Base-by-base conservation (phyloP, 2,888 invertebrate genomes). In the Eupithecia pulchellata region DNA sequence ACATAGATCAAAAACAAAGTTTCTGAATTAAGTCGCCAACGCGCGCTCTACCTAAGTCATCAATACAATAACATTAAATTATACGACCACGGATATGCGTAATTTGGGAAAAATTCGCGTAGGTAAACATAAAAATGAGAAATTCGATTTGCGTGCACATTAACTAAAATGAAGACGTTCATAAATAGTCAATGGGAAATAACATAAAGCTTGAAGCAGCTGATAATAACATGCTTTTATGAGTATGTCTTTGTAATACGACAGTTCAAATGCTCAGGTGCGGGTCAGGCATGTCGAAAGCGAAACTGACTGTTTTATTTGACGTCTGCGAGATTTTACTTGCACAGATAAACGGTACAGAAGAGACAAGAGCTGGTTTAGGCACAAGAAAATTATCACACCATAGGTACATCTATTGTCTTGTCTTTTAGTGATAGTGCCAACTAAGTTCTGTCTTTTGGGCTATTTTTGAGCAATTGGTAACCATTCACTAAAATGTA, bases 1-100 rank as follows among this genome's bases (percentile, higher is more conserved):
- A 11, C 4, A 1, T 25, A 47, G 20, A 47, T 8, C 47, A 25
- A 25, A 9, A 47, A 20, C n/a, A 47, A n/a, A 47, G n/a, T 20
- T 47, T 52, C 52, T 13, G 25, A 52, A 52, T 8, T 6, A 25
- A 52, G 42, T 77, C 73, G 77, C 74, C 66, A 72, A 74, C 75
- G 71, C 74, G 68, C 65, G 65, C 47, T 52, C 64, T 34, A 1
- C 68, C 71, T 75, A 32, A 69, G 63, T 27, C 73, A 71, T 69
- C 71, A 75, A 77, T 74, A 71, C 71, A 75, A 77, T 74, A 71
- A 67, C 72, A 68, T 64, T 70, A 62, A 60, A 60, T 32, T 30
- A 74, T 70, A 61, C 77, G 65, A 74, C 75, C 71, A 64, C 65
- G 73, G 78, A 79, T 30, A 30, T 30, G 30, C 30, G 30, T 30